Base-by-base conservation (phyloP, 2,797 vertebrate species). In the Zalophus californianus region DNA sequence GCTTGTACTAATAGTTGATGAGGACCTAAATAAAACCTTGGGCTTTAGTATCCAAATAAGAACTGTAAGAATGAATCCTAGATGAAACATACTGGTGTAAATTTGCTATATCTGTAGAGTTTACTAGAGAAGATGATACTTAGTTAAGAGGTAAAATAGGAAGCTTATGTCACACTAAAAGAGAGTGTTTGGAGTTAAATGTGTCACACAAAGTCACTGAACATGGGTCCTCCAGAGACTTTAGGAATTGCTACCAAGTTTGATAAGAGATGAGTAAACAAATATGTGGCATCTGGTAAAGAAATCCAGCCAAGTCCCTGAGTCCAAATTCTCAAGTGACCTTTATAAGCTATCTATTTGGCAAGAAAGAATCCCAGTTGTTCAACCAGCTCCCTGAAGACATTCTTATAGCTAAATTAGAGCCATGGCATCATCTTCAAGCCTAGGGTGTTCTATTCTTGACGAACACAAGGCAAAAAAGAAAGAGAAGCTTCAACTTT, bases 281-380 rank as follows among this genome's bases (percentile, higher is more conserved):
- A 20, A 56, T 78, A 52, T 77, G 23, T 91, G 60, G 60, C 35
- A 35, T 44, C 60, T 38, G 23, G 23, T 84, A 80, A 88, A 95
- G 54, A 96, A 94, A 95, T 82, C 21, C 20, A 85, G 86, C 32
- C 38, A 82, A 72, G 60, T 89, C 54, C 60, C n/a, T 52, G 58
- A 56, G 23, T 84, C 48, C 41, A 73, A 18, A 89, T 54, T 64
- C 70, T 70, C 84, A 82, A 95, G 84, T 88, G 16, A 20, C 32
- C 25, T 89, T 54, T 87, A 32, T 25, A 95, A 92, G 50, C 56
- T 88, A 13, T 13, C 25, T 32, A 0, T 73, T 88, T 58, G 64
- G 15, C 10, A 84, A 91, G 41, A 91, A 90, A 44, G 27, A 93
- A 35, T 70, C 20, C 44, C 54, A n/a, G 15, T 54, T 90, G n/a